phyloP scores from a whole-genome alignment of 30 jellyfish, hydroid and myxozoan species.

The Cassiopea xamachana region DNA sequence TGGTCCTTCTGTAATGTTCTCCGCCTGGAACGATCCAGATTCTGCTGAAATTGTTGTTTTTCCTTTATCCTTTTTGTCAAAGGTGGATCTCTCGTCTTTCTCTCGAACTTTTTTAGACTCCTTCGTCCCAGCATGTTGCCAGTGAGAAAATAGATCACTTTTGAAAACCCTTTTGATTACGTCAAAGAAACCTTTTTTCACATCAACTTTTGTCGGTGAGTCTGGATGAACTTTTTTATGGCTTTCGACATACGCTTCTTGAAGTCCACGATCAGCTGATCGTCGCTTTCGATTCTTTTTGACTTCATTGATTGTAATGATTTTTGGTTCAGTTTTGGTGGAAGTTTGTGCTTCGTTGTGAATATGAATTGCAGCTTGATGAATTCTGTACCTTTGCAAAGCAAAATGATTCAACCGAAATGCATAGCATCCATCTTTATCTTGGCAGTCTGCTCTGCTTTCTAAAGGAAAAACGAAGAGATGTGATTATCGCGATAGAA shows the following conservation, averaged over 20 bases:
- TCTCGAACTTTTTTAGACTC: not conserved
- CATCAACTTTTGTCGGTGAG: not conserved
- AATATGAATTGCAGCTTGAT: conserved; percentile 45
- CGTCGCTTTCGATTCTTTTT: not conserved
- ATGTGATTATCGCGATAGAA: too few relatives aligned
- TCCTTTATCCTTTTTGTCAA: not conserved
- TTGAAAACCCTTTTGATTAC: not conserved
- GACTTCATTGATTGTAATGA: not conserved
- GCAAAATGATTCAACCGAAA: conserved; percentile 46
- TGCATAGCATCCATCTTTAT: conserved; percentile 34
- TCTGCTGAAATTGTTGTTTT: not conserved
- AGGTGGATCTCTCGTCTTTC: not conserved
- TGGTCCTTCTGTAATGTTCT: not conserved
- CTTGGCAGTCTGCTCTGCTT: conserved; percentile 19
- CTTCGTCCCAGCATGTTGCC: not conserved
- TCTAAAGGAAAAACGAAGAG: conserved; percentile 9
- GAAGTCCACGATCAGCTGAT: not conserved
- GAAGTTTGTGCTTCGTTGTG: conserved; percentile 51
- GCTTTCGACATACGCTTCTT: not conserved
- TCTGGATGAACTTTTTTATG: not conserved
- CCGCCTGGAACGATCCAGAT: not conserved
- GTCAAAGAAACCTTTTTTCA: not conserved
- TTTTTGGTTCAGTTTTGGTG: not conserved
- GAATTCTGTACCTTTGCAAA: conserved; percentile 12
- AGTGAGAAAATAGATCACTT: not conserved